Base-by-base conservation (phyloP, 2,888 invertebrate species). In the Andrena chrysosceles region DNA sequence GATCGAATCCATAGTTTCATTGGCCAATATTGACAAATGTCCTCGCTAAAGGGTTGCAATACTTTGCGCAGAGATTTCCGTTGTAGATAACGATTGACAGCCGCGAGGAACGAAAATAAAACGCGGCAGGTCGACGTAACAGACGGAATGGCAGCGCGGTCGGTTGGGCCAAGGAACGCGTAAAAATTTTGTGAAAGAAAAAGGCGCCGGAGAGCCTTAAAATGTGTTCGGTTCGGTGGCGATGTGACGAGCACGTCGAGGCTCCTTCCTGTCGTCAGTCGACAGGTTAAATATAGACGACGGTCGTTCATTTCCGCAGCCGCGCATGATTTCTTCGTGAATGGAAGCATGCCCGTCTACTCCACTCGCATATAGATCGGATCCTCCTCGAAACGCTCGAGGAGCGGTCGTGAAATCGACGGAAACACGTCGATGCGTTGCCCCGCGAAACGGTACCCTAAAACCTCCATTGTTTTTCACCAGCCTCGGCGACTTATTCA, bases 271-370 rank as follows among this genome's bases (percentile, higher is more conserved):
- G 91, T 91, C 92, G 91, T 91, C 92, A 90, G 90, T 90, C 90
- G 89, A 88, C 90, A 90, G 89, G 91, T 91, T 92, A 92, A 92
- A 92, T 92, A 91, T 92, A 91, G 91, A 91, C 89, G 89, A 89
- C 23, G 89, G 85, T 87, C 87, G 83, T 88, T 90, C 90, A 90
- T 92, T 92, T 92, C 92, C 92, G 91, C 90, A 88, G 90, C 91
- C 92, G 89, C 86, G 90, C 91, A 92, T 92, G 92, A 92, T 91
- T 92, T 92, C 91, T 91, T 92, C 91, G 91, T 93, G 92, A 93
- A 93, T 92, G 93, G 92, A 91, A 89, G 88, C 77, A 64, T 67
- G 74, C 76, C 68, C 71, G 76, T 70, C 35, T 69, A 73, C 77
- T 56, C 63, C 23, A 6, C 84, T 66, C 69, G 76, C 78, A 83